Evolutionary conservation across 2,888 invertebrate species (phyloP).

Genomic region (Eubasilissa splendida): DNA sequence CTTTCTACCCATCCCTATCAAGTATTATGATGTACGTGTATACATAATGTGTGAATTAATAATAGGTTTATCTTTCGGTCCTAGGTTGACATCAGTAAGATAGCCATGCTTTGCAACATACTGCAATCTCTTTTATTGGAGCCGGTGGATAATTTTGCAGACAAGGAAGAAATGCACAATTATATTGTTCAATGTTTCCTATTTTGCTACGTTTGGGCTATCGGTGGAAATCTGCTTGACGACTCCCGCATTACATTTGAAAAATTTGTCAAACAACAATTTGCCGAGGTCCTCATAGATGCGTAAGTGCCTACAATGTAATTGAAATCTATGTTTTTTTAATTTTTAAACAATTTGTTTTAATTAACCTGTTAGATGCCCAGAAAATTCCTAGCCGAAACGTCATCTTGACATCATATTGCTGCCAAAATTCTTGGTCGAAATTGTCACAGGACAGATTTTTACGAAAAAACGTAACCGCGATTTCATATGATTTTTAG

Average conservation of each 20-base stretch:
- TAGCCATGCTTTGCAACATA: slow-evolving; percentile 81
- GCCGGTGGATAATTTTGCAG: slow-evolving; percentile 75
- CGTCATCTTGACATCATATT: too few species aligned
- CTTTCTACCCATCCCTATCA: too few species aligned
- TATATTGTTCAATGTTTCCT: slow-evolving; percentile 85
- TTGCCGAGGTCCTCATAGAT: slow-evolving; percentile 80
- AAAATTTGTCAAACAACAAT: slow-evolving; percentile 77
- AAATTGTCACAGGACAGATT: too few species aligned
- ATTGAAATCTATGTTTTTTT: too few species aligned
- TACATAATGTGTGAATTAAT: neutral
- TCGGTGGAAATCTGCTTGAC: slow-evolving; percentile 89
- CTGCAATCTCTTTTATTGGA: slow-evolving; percentile 80
- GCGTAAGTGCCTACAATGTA: slow-evolving; percentile 64
- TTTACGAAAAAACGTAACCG: too few species aligned
- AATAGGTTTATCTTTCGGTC: slow-evolving; percentile 62
- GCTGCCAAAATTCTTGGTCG: too few species aligned
- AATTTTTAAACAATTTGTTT: slow-evolving; percentile 18
- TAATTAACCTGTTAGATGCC: neutral
- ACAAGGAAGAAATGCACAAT: slow-evolving; percentile 75
- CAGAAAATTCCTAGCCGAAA: too few species aligned
- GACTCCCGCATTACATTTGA: slow-evolving; percentile 80
- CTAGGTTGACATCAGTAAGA: slow-evolving; percentile 87
- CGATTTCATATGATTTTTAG: too few species aligned
- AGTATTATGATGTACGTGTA: too few species aligned
- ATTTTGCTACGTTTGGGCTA: slow-evolving; percentile 87